Percentiles rank a stretch among this genome's conserved stretches.
These are phyloP conservation scores for Unio pictorum DNA, from an alignment of 2,888 invertebrate species.

Conservation along the genomic window DNA sequence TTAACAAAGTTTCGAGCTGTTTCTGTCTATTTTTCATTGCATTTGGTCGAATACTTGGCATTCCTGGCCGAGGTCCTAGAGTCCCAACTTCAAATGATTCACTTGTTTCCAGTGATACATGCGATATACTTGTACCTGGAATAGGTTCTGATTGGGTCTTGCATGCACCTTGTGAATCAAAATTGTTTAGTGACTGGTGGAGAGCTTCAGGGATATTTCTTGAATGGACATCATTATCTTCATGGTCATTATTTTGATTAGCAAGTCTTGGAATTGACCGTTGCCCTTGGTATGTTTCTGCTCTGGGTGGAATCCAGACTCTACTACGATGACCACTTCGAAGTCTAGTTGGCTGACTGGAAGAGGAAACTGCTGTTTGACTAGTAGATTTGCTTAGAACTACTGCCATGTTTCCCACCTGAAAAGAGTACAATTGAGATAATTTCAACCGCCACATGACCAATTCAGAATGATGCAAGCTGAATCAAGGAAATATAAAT, in stretches of 20 bases:
- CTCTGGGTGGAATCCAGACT: slow-evolving; percentile 43
- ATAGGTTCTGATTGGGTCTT: slow-evolving; percentile 8
- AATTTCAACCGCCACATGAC: no score
- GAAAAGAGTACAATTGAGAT: slow-evolving; percentile 5
- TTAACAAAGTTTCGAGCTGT: slow-evolving; percentile 78
- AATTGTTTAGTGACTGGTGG: slow-evolving; percentile 3
- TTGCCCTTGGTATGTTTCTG: slow-evolving; percentile 14
- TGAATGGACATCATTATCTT: slow-evolving; percentile 2
- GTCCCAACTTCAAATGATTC: slow-evolving; percentile 18
- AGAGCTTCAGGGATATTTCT: background rate
- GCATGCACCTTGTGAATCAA: slow-evolving; percentile 1
- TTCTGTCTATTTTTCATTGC: slow-evolving; percentile 75
- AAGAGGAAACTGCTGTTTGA: slow-evolving; percentile 22
- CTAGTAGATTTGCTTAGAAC: slow-evolving; percentile 67
- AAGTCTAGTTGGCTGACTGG: slow-evolving; percentile 10
- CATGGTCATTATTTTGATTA: background rate
- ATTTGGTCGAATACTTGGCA: slow-evolving; percentile 71
- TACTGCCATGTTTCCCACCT: slow-evolving; percentile 69
- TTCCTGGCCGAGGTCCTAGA: slow-evolving; percentile 33
- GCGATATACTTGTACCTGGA: background rate
- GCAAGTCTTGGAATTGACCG: background rate
- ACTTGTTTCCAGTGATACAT: slow-evolving; percentile 1
- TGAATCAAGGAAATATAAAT: no score
- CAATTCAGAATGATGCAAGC: no score
- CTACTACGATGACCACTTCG: slow-evolving; percentile 16